These are phyloP conservation scores for Bambusicola thoracicus DNA, from an alignment of 2,113 vertebrate genomes.

Conservation along the genomic window DNA sequence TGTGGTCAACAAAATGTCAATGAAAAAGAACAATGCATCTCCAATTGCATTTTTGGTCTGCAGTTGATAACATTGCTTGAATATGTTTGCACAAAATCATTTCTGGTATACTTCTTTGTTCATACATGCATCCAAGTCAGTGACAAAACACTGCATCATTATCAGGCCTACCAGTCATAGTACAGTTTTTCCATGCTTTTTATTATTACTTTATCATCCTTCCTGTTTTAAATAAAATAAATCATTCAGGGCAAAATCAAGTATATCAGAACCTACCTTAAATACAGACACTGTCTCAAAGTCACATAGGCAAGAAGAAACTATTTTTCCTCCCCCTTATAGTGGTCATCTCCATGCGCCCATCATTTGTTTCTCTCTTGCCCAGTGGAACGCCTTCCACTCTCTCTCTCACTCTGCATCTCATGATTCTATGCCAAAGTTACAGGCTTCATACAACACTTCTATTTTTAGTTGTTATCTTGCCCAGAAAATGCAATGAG, in stretches of 20 bases:
- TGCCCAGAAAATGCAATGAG: no score
- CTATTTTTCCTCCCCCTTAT: not conserved
- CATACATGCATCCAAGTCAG: not conserved
- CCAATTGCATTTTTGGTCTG: conserved; percentile 39
- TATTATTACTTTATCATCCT: not conserved
- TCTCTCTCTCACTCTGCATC: not conserved
- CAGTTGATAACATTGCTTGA: conserved; percentile 23
- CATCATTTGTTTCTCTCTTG: not conserved
- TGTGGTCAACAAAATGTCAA: conserved; percentile 63
- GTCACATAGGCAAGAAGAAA: not conserved
- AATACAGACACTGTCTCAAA: not conserved
- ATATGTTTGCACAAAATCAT: conserved; percentile 16
- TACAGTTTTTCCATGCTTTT: not conserved
- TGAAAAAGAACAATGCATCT: conserved; percentile 59
- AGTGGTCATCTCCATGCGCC: not conserved
- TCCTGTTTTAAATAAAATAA: not conserved
- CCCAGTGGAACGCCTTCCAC: not conserved
- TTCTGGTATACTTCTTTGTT: not conserved
- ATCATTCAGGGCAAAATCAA: not conserved
- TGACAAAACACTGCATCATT: not conserved
- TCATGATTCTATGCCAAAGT: not conserved
- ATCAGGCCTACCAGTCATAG: not conserved
- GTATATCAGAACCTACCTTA: not conserved
- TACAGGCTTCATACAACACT: not conserved
- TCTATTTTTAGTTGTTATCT: conserved; percentile 32